phyloP scores from a whole-genome alignment of 2,113 vertebrate genomes.

The Xyrauchen texanus region DNA sequence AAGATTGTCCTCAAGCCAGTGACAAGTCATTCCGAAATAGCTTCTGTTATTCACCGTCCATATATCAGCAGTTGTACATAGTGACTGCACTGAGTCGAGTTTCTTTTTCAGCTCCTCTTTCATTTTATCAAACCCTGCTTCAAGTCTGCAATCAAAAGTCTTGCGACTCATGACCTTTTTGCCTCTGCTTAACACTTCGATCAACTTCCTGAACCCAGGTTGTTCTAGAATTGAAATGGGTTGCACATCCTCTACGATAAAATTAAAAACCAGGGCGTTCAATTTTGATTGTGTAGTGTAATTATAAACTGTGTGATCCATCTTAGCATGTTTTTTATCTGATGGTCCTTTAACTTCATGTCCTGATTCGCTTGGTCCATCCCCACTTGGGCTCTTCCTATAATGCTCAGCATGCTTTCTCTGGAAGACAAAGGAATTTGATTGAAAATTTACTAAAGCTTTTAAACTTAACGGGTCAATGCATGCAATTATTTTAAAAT shows the following conservation, averaged over 20 bases:
- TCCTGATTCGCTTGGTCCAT: too few species aligned
- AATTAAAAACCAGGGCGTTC: slow-evolving; percentile 68
- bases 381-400: slow-evolving; percentile 66
- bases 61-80: slow-evolving; percentile 73
- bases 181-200: too few species aligned
- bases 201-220: too few species aligned
- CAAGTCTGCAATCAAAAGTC: slow-evolving; percentile 68
- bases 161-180: slow-evolving; percentile 67
- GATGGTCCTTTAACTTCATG: too few species aligned
- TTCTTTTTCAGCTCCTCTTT: slow-evolving; percentile 66
- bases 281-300: slow-evolving; percentile 67
- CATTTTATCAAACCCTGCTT: slow-evolving; percentile 67
- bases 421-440: slow-evolving; percentile 45
- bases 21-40: slow-evolving; percentile 42
- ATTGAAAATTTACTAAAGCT: background rate
- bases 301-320: slow-evolving; percentile 38
- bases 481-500: background rate
- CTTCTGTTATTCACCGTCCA: slow-evolving; percentile 69
- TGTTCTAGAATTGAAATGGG: too few species aligned
- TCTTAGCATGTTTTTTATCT: background rate
- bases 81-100: slow-evolving; percentile 65
- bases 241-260: too few species aligned
- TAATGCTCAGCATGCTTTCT: slow-evolving; percentile 70
- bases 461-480: too few species aligned
- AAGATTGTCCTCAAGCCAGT: slow-evolving; percentile 70